A percentile compares a stretch with the other conserved stretches of the same genome.
Evolutionary conservation across 2,797 vertebrate genomes (phyloP).

Genomic region (Leptodactylus fallax): DNA sequence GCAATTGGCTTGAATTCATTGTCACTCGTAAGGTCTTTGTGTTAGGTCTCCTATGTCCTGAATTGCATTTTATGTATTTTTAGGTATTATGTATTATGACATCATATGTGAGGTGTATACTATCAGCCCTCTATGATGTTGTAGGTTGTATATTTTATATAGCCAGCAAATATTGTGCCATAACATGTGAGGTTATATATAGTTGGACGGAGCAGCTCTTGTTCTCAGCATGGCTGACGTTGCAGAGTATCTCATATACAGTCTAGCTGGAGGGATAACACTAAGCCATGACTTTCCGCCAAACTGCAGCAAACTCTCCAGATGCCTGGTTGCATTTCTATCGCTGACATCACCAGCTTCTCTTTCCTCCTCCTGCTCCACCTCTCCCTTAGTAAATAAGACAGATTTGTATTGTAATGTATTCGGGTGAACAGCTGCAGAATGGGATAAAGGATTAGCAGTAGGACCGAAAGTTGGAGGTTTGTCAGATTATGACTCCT

Average conservation of each 20-base stretch:
- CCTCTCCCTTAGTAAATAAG: slow-evolving; percentile 21
- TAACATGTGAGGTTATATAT: neutral
- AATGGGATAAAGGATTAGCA: slow-evolving; percentile 48
- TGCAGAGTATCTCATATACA: neutral
- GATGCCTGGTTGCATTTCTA: neutral
- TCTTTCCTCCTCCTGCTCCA: slow-evolving; percentile 35
- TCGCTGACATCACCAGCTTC: slow-evolving; percentile 39
- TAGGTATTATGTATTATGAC: no score
- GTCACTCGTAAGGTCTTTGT: no score
- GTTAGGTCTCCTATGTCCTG: no score
- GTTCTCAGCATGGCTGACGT: neutral
- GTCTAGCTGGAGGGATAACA: neutral
- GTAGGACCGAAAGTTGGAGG: slow-evolving; percentile 21
- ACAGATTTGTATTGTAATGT: slow-evolving; percentile 49
- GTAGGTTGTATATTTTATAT: neutral
- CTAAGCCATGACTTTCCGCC: neutral
- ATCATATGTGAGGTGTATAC: no score
- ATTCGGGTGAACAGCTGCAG: slow-evolving; percentile 51
- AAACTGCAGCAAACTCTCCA: neutral
- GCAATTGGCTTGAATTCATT: no score
- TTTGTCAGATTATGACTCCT: slow-evolving; percentile 53
- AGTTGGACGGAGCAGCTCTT: neutral
- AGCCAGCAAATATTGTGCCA: neutral
- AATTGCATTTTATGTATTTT: no score
- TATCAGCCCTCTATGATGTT: no score